Evolutionary conservation across 2,888 invertebrate genomes (phyloP).

Genomic region (Cephus runcator): DNA sequence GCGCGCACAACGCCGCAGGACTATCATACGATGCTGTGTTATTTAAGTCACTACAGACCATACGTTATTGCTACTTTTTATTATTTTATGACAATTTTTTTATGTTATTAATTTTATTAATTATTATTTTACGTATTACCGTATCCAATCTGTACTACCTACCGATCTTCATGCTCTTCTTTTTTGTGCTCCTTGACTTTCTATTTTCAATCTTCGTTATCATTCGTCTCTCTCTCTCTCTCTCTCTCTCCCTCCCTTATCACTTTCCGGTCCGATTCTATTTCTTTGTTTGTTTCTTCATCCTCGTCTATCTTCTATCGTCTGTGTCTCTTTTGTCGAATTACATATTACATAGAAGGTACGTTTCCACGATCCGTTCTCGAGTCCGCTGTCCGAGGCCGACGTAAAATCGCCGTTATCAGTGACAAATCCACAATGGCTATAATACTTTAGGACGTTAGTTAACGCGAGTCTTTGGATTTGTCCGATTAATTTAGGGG

Average conservation of each 20-base stretch:
- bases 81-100: slow-evolving; percentile 61
- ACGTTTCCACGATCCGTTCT: neutral
- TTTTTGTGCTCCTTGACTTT: neutral
- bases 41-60: slow-evolving; percentile 63
- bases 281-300: neutral
- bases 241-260: neutral
- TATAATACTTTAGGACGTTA: neutral
- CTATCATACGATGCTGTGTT: slow-evolving; percentile 64
- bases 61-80: slow-evolving; percentile 63
- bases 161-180: neutral
- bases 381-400: neutral
- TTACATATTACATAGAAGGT: neutral
- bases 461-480: neutral
- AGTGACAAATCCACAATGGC: neutral
- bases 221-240: neutral
- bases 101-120: slow-evolving; percentile 65
- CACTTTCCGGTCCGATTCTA: neutral
- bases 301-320: slow-evolving; percentile 4
- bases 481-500: neutral
- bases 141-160: neutral
- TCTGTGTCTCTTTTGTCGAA: slow-evolving; percentile 19
- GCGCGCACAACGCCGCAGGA: slow-evolving; percentile 33
- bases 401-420: neutral
- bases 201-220: neutral
- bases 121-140: slow-evolving; percentile 53